Percentiles rank a stretch among this genome's conserved stretches.
Evolutionary conservation across 1,140 invertebrate genomes (phyloP).

Genomic region (Anoplolepis gracilipes): DNA sequence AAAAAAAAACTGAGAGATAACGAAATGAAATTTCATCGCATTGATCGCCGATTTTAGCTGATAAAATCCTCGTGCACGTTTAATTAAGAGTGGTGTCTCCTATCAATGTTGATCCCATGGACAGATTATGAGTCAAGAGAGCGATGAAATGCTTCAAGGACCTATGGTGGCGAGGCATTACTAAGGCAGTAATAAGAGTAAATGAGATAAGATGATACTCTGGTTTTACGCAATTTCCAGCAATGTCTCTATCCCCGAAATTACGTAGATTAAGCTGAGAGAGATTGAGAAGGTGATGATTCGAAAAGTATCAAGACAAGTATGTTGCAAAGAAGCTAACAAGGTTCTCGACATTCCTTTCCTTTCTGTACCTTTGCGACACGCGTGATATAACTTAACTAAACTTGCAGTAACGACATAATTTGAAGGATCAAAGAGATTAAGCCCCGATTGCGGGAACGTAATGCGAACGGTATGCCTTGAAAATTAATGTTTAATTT

Average conservation of each 20-base stretch:
- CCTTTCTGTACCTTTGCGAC: background rate
- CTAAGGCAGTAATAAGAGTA: constrained; percentile 69
- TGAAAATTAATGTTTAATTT: background rate
- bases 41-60: constrained; percentile 18
- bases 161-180: constrained; percentile 45
- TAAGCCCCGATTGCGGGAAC: background rate
- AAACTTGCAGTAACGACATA: background rate
- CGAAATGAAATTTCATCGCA: constrained; percentile 24
- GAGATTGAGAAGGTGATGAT: constrained; percentile 23
- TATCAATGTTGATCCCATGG: constrained; percentile 60
- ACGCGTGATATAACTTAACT: background rate
- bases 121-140: constrained; percentile 72
- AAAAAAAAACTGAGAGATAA: constrained; percentile 45
- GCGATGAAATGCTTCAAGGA: constrained; percentile 60
- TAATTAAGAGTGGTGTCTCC: constrained; percentile 72
- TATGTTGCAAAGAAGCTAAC: background rate
- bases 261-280: constrained; percentile 48
- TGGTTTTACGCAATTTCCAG: constrained; percentile 36
- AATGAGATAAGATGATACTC: constrained; percentile 69
- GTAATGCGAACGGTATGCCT: background rate
- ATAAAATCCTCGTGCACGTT: constrained; percentile 59
- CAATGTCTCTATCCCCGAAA: constrained; percentile 9
- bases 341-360: background rate
- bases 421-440: constrained; percentile 5
- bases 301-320: constrained; percentile 10